A percentile compares a stretch with the other conserved stretches of the same genome.
These are phyloP conservation scores for Hymenochirus boettgeri DNA, from an alignment of 2,113 vertebrate species.

Conservation along the genomic window DNA sequence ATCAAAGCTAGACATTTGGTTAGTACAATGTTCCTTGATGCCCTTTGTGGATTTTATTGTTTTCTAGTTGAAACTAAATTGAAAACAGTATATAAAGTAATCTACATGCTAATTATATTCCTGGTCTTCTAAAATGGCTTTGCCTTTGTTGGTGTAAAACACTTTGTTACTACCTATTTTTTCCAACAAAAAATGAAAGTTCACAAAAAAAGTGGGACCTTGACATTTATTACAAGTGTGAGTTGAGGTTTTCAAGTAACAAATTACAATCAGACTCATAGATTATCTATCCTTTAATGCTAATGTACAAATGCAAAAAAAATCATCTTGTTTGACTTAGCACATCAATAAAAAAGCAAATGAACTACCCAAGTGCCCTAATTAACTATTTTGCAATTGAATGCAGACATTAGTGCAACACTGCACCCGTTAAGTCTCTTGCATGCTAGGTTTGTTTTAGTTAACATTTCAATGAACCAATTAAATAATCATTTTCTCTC, in stretches of 20 bases:
- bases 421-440: conserved; percentile 83
- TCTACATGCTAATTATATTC: no score
- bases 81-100: no score
- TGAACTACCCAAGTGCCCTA: conserved; percentile 77
- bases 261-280: not conserved
- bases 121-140: no score
- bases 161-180: no score
- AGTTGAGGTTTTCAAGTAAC: not conserved
- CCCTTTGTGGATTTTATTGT: no score
- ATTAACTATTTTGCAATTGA: conserved; percentile 94
- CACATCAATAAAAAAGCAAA: conserved; percentile 88
- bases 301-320: conserved; percentile 55
- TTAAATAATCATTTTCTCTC: conserved; percentile 84
- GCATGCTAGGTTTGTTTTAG: conserved; percentile 79
- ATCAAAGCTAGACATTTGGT: no score
- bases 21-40: no score
- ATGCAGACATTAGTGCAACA: conserved; percentile 83
- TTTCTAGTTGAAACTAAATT: no score
- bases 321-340: conserved; percentile 77
- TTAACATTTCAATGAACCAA: conserved; percentile 93
- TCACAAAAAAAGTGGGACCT: no score
- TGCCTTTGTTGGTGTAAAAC: no score
- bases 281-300: conserved; percentile 40
- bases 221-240: no score
- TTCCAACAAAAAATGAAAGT: no score